Conservation (phyloP, 2,888 invertebrate species). For the Xylota segnis region DNA sequence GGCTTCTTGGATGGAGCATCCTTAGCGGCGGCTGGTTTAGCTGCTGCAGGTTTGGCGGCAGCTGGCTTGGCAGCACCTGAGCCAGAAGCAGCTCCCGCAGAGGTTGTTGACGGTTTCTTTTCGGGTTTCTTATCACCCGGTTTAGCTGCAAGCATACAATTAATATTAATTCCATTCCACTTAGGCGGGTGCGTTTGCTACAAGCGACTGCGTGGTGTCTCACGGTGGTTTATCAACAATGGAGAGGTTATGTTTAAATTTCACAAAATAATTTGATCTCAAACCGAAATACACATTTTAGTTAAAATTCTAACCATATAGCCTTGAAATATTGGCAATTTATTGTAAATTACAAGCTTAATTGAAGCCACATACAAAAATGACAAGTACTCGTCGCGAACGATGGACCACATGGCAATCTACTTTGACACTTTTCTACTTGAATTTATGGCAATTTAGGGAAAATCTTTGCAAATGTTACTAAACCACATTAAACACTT, state of each 20-base stretch:
- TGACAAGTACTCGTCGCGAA: slow-evolving; percentile 19
- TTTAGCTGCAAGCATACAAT: slow-evolving; percentile 84
- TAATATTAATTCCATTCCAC: slow-evolving; percentile 17
- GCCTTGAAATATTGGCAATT: not conserved
- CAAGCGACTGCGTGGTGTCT: slow-evolving; percentile 1
- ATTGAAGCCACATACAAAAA: not conserved
- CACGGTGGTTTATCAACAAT: slow-evolving; percentile 65
- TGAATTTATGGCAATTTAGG: not conserved
- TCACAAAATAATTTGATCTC: not conserved
- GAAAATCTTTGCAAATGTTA: slow-evolving; percentile 15
- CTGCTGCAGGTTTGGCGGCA: slow-evolving; percentile 79
- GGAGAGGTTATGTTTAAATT: slow-evolving; percentile 47
- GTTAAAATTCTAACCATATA: not conserved
- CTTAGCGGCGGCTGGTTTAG: slow-evolving; percentile 79
- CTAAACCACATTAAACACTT: slow-evolving; percentile 29
- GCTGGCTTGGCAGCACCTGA: slow-evolving; percentile 84
- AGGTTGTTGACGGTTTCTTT: slow-evolving; percentile 84
- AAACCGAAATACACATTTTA: not conserved
- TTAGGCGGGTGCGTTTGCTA: not conserved
- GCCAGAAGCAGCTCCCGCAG: slow-evolving; percentile 82
- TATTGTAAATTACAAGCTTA: not conserved
- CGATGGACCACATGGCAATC: slow-evolving; percentile 79
- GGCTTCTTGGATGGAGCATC: slow-evolving; percentile 79
- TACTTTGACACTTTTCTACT: slow-evolving; percentile 39
- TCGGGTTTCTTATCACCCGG: slow-evolving; percentile 86